Base-by-base conservation (phyloP, 2,888 invertebrate species). In the Bibio marci region DNA sequence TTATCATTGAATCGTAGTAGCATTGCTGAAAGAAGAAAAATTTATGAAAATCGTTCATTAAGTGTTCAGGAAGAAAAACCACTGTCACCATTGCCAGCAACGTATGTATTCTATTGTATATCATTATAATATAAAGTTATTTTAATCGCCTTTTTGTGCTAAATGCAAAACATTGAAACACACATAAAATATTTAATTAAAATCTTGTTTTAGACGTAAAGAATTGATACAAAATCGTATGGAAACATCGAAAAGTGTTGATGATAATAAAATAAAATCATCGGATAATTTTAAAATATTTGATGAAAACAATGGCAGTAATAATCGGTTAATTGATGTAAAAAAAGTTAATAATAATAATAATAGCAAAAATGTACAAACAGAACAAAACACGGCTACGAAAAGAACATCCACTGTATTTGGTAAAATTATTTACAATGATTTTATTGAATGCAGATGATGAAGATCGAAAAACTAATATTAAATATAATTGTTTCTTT, bases 371-470 rank as follows among this genome's bases (percentile, higher is more conserved):
- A 35, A 14, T 15, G 65, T 65, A 47, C 61, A 64, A 13, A 56
- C 65, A 3, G 68, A 71, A 0, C 67, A 71, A 1, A 62, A 64
- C 17, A 69, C 79, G 3, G 73, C 79, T 1, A 80, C 83, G 0
- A 86, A 86, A 52, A 67, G 86, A 48, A 86, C 83, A 0, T 86
- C 85, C 1, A 86, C 86, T 11, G 86, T 86, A 2, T 86, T 86
- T 53, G 85, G 83, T 10, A 18, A 18, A 15, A n/a, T 32, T 76
- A 56, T 62, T 55, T 48, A 22, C n/a, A 30, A 35, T 19, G 13
- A 41, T 34, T 27, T 30, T 37, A 10, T 8, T 14, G 18, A 15
- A 25, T 30, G 12, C 34, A 15, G 30, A 15, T 34, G 22, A 19
- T n/a, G n/a, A n/a, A 15, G 35, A 22, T 37, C 13, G 18, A 11